A percentile compares a stretch with the other conserved stretches of the same genome.
Conservation (phyloP, 2,888 invertebrate species). For the Eupithecia inturbata region DNA sequence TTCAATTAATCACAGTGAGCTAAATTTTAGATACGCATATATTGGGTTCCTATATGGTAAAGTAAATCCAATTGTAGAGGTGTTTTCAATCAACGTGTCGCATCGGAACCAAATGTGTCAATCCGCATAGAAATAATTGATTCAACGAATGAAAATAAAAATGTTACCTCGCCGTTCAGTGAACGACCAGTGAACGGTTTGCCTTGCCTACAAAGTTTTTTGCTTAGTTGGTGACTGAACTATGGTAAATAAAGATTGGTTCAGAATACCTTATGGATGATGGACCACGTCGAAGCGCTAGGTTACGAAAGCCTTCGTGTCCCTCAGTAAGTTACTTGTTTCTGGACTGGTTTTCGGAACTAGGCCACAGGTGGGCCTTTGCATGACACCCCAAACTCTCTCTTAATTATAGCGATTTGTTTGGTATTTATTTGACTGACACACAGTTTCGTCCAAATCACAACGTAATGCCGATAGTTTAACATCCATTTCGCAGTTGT, state of each 20-base stretch:
- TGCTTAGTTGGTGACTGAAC: neutral
- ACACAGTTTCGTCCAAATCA: too few relatives aligned
- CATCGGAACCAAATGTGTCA: neutral
- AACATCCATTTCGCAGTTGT: too few relatives aligned
- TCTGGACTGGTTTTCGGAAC: too few relatives aligned
- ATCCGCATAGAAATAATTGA: neutral
- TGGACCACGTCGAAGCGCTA: neutral
- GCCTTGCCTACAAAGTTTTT: neutral
- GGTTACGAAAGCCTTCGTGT: neutral
- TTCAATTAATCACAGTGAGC: neutral
- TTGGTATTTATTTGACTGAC: neutral
- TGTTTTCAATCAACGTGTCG: neutral
- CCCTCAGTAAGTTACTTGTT: neutral
- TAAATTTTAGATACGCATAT: neutral
- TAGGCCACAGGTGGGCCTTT: neutral
- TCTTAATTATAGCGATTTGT: neutral
- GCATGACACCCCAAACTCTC: neutral
- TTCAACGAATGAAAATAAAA: neutral
- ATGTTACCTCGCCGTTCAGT: neutral
- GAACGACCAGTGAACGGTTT: neutral
- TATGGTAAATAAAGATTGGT: neutral
- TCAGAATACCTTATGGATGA: neutral
- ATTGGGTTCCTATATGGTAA: neutral
- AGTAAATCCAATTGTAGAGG: neutral
- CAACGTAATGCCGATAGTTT: too few relatives aligned